Base-by-base conservation (phyloP, 2,888 invertebrate genomes). In the Torymus aiolomorphi region DNA sequence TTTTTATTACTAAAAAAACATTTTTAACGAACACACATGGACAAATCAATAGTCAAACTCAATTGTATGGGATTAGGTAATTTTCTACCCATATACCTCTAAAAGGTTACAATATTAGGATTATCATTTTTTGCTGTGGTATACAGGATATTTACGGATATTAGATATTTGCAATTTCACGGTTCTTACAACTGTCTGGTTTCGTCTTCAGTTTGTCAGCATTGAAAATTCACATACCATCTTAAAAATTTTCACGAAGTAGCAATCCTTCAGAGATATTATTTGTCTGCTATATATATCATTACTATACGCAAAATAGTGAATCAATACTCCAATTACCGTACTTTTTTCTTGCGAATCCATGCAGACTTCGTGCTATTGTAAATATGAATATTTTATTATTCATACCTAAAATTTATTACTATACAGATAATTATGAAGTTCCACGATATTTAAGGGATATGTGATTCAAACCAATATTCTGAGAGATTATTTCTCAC, bases 11-110 rank as follows among this genome's bases (percentile, higher is more conserved):
- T 92, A 92, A 92, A 92, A 92, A 92, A 92, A 92, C 92, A 91
- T 92, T 90, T 89, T 88, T 92, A 91, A 91, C 92, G 91, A 92
- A 92, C 92, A 92, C 92, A 92, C 92, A 92, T 91, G 91, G 91
- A 92, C 91, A 92, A 91, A 90, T 91, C 88, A 89, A 86, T 88
- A 86, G 85, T 87, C 85, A 85, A 88, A 88, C 86, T 88, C 87
- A 88, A 88, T 82, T 83, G 88, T 88, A 87, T 84, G 85, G 85
- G 86, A 87, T 87, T 86, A 86, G 85, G 88, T 88, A 88, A 84
- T 87, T 86, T 84, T 86, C 86, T 88, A 88, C 87, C 85, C 83
- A 85, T 82, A 82, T 85, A 83, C 85, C 86, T 88, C 88, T 88
- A 88, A 84, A 88, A 87, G 88, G 86, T 88, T 88, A 88, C 85